Evolutionary conservation across 2,888 invertebrate species (phyloP).

Genomic region (Himalopsyche japonica): DNA sequence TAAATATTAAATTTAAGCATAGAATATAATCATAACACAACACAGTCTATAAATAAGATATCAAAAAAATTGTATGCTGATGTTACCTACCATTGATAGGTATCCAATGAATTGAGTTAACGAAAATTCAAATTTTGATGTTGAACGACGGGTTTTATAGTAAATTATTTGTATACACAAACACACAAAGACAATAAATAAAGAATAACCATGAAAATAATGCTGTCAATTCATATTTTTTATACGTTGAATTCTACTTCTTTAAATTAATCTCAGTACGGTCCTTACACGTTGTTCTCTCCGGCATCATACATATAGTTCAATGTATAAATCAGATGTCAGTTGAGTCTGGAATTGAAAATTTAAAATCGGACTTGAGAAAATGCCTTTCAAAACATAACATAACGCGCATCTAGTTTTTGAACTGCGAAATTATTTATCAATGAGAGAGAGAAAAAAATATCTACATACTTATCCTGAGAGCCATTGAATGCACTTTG

Average conservation of each 20-base stretch:
- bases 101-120: too few species aligned
- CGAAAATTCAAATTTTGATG: too few species aligned
- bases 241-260: not conserved
- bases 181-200: too few species aligned
- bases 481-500: not conserved
- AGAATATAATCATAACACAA: too few species aligned
- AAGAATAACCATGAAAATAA: too few species aligned
- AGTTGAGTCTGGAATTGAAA: constrained; percentile 7
- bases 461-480: not conserved
- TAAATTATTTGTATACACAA: too few species aligned
- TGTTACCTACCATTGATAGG: too few species aligned
- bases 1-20: too few species aligned
- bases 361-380: not conserved
- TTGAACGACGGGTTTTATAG: too few species aligned
- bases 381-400: not conserved
- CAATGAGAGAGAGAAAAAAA: not conserved
- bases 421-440: not conserved
- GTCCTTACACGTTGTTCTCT: not conserved
- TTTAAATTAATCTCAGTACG: not conserved
- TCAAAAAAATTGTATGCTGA: too few species aligned
- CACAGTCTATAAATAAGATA: too few species aligned
- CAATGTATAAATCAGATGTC: constrained; percentile 13
- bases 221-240: too few species aligned
- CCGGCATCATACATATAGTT: not conserved
- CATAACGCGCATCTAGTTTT: not conserved